A percentile compares a stretch with the other conserved stretches of the same genome.
Evolutionary conservation across 2,113 vertebrate genomes (phyloP).

Genomic region (Callithrix jacchus): DNA sequence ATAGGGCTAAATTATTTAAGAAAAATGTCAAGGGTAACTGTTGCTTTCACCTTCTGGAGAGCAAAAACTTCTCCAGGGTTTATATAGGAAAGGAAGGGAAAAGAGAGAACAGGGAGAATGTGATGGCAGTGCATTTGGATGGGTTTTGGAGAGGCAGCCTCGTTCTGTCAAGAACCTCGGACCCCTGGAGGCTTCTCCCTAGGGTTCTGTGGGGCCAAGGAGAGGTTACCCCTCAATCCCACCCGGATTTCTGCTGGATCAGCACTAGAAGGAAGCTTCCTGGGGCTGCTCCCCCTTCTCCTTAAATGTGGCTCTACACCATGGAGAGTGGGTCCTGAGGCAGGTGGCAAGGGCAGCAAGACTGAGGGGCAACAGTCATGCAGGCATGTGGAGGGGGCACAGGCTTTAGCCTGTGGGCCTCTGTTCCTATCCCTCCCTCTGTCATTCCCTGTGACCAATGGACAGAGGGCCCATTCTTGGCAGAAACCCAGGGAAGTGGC

Average conservation of each 20-base stretch:
- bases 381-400: neutral
- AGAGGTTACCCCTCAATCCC: neutral
- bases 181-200: neutral
- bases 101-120: neutral
- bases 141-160: neutral
- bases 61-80: neutral
- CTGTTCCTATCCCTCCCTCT: neutral
- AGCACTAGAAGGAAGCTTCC: neutral
- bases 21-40: neutral
- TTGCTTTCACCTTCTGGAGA: neutral
- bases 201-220: neutral
- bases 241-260: neutral
- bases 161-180: neutral
- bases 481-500: neutral
- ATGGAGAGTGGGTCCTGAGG: neutral
- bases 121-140: neutral
- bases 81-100: neutral
- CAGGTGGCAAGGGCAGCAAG: neutral
- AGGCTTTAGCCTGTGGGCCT: neutral
- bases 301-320: neutral
- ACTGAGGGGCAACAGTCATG: too few species aligned
- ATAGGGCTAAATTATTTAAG: neutral
- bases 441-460: neutral
- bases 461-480: neutral
- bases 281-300: neutral